These are phyloP conservation scores for Spicauda simplicius DNA, from an alignment of 2,888 invertebrate genomes.

Conservation along the genomic window DNA sequence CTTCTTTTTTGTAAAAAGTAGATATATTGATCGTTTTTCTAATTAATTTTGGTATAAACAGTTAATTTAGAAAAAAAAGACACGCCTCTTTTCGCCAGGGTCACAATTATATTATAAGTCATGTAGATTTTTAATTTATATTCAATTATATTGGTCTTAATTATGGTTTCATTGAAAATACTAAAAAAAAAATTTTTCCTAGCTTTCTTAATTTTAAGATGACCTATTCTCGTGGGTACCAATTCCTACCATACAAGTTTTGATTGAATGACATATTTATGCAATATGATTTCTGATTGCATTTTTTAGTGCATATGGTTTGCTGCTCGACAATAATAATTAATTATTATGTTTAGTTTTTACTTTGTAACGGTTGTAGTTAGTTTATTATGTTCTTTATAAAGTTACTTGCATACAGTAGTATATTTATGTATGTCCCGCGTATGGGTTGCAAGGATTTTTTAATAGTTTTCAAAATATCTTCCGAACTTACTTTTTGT, in stretches of 20 bases:
- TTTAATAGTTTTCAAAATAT: not conserved
- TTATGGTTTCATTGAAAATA: conserved; percentile 36
- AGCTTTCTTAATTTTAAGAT: conserved; percentile 21
- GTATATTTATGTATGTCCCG: not conserved
- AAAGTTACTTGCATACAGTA: not conserved
- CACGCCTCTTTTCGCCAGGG: no score
- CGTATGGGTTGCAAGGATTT: not conserved
- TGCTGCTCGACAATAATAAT: conserved; percentile 73
- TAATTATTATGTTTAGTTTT: conserved; percentile 59
- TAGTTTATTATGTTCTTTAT: not conserved
- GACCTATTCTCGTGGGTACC: conserved; percentile 5
- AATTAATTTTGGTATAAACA: no score
- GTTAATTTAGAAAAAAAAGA: no score
- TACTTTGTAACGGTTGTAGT: conserved; percentile 34
- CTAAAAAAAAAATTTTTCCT: conserved; percentile 21
- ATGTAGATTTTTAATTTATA: conserved; percentile 32
- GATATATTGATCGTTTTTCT: no score
- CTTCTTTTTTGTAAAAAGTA: no score
- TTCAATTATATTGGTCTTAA: conserved; percentile 26
- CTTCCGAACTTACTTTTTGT: no score
- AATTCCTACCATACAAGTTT: conserved; percentile 11
- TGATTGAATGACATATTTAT: not conserved
- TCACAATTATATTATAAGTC: not conserved
- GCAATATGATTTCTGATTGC: conserved; percentile 12
- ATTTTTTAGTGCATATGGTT: conserved; percentile 48